These are phyloP conservation scores for Caenorhabditis latens DNA, from an alignment of 1,140 invertebrate genomes.

Conservation along the genomic window DNA sequence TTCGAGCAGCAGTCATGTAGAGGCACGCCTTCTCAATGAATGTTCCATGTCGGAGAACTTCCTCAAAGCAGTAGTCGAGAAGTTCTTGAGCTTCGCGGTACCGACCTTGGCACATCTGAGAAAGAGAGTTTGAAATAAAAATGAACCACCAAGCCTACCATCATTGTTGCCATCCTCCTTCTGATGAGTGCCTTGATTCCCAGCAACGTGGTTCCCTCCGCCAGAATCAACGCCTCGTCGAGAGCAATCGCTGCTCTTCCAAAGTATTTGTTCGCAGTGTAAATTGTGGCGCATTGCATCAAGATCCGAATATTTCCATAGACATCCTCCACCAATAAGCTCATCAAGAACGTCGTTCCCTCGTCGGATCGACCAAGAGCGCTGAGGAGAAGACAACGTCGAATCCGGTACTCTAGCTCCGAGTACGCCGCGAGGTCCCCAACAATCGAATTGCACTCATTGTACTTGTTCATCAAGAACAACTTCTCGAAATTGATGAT, in stretches of 20 bases:
- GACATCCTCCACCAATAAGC: background rate
- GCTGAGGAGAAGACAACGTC: background rate
- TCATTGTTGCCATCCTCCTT: background rate
- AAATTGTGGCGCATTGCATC: background rate
- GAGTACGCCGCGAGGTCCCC: too few relatives aligned
- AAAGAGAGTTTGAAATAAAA: too few relatives aligned
- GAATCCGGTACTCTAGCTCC: too few relatives aligned
- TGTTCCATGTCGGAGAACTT: too few relatives aligned
- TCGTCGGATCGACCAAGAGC: background rate
- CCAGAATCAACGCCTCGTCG: background rate
- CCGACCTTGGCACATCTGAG: too few relatives aligned
- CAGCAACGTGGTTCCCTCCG: background rate
- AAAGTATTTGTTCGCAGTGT: background rate
- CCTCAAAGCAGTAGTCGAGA: too few relatives aligned
- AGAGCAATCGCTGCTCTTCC: background rate
- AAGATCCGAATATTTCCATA: background rate
- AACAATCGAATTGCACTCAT: too few relatives aligned
- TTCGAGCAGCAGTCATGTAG: too few relatives aligned
- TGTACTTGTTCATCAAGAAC: too few relatives aligned
- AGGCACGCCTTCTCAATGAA: too few relatives aligned
- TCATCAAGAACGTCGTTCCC: background rate
- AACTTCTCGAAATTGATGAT: too few relatives aligned
- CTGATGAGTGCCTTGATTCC: background rate
- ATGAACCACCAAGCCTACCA: background rate
- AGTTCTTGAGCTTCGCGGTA: too few relatives aligned